These are phyloP conservation scores for Asarcornis scutulata DNA, from an alignment of 2,113 vertebrate genomes.

Conservation along the genomic window DNA sequence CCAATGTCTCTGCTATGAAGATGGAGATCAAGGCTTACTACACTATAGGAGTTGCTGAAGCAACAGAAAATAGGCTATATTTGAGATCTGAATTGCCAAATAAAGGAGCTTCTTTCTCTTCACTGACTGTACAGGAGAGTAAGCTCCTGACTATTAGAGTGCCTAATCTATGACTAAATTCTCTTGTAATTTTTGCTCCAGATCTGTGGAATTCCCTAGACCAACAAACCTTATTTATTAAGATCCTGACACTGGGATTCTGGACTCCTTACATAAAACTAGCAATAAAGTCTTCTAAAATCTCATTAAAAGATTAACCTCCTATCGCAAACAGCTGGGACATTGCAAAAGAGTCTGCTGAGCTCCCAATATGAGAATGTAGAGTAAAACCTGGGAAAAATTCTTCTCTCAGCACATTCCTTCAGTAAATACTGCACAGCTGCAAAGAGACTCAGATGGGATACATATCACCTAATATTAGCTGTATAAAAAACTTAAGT, in stretches of 20 bases:
- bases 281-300: constrained; percentile 35
- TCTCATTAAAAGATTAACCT: constrained; percentile 65
- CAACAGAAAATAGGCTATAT: background rate
- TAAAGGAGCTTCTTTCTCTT: background rate
- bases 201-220: background rate
- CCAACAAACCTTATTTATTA: constrained; percentile 17
- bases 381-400: background rate
- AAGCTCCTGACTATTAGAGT: background rate
- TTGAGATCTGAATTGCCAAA: background rate
- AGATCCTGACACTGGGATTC: constrained; percentile 1
- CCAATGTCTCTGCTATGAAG: background rate
- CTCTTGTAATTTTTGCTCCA: background rate
- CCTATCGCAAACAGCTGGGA: constrained; percentile 16
- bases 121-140: background rate
- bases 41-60: background rate
- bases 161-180: background rate
- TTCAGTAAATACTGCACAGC: background rate
- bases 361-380: background rate
- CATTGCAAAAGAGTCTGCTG: background rate
- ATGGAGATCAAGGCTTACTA: background rate
- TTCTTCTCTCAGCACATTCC: background rate
- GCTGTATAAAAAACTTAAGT: background rate
- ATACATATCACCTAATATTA: background rate
- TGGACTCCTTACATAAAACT: background rate
- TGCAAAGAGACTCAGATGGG: background rate